Evolutionary conservation across 1,140 invertebrate genomes (phyloP), one percentile per base, ranked within the genome.

Genomic region (Penaeus vannamei): DNA sequence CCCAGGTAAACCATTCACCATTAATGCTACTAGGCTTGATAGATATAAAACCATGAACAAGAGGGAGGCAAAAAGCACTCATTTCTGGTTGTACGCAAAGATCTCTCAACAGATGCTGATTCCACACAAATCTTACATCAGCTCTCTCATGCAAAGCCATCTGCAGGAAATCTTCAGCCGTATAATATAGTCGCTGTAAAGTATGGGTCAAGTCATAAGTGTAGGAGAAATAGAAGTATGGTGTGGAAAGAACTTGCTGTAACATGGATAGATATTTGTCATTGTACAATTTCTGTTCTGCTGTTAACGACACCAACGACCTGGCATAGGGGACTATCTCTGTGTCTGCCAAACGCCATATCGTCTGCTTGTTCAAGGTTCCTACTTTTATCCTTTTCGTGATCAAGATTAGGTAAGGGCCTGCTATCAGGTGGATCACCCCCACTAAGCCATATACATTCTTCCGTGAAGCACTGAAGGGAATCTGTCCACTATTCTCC

Each of bases 171-270:
- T 98, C 96, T 5, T 97, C 96, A 26, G 96, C 95, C n/a, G 97
- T 97, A 83, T 97, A 97, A 91, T 98, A 96, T 61, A 99, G 94
- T 81, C 97, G 94, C 93, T 99, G 98, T 92, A 99, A 94, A 0
- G 97, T 96, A 92, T 99, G 98, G 61, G 97, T 98, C 29, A 99
- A 92, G 93, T 99, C 98, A 92, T 98, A 98, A 0, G 96, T 96
- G 89, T 98, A 96, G 59, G 97, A 98, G 93, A 97, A 99, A 93
- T 99, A 99, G 91, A 97, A 97, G 90, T 95, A 95, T 17, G 97
- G 97, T 20, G 96, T 96, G 77, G 95, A 95, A 83, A 99, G 93
- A 0, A 97, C 95, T 85, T 94, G 93, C 62, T 96, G 95, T 2
- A 99, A 92, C 96, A 99, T 97, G 0, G 95, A 94, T 85, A 98